Base-by-base conservation (phyloP, 1,140 invertebrate genomes). In the Heliconius eleuchia region DNA sequence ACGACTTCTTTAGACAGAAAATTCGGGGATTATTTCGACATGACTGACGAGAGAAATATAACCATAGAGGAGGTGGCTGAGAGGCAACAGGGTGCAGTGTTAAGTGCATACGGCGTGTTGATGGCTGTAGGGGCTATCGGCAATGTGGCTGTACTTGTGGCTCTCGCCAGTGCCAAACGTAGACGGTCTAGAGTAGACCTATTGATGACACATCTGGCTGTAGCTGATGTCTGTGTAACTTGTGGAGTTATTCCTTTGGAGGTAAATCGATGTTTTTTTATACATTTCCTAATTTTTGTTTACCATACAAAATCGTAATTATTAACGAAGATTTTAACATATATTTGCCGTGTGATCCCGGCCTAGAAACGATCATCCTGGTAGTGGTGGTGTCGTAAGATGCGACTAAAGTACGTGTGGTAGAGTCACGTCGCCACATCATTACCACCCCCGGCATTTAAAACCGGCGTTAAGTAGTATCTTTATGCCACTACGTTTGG, bases 191-290 rank as follows among this genome's bases (percentile, higher is more conserved):
- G 97, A 16, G 96, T 98, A 52, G 97, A 97, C 75, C 85, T 97
- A 39, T 96, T 98, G 92, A 97, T 98, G 86, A 96, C 97, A 77
- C 97, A 98, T 89, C 91, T 98, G 34, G 96, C 97, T 0, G 95
- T 97, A 1, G 97, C 97, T 8, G 97, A 98, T 92, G 95, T 98
- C 2, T 96, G 97, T 79, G 97, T 98, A 30, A 97, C 97, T 0
- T 97, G 97, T 86, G 95, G 97, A 30, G 97, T 97, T 93, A 97
- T 98, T 79, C 97, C 97, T 0, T 85, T 97, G 23, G 97, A 98
- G 95, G 96, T 96, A 91, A 60, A 52, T 52, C 19, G 18, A 52
- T 19, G 16, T 7, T 52, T 52, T 46, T 46, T 16, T 30, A 46
- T 16, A 46, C 42, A 16, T 46, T 46, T 46, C 0, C 42, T 16